Base-by-base conservation (phyloP, 2,888 invertebrate genomes). In the Phaonia tiefii region DNA sequence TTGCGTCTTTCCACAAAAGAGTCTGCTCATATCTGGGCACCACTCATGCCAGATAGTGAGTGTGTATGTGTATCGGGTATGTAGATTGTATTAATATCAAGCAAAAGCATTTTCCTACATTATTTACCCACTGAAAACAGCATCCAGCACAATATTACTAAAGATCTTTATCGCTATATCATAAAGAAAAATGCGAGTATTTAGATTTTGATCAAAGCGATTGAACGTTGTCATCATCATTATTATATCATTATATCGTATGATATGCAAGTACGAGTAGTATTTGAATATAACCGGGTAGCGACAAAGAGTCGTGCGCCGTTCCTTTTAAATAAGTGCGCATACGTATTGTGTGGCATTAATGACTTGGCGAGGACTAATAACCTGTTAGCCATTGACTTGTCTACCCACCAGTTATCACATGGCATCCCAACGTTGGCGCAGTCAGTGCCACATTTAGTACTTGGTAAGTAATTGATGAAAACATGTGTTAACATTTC, bases 191-290 rank as follows among this genome's bases (percentile, higher is more conserved):
- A 66, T 39, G 42, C 54, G 20, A 20, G 54, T 17, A 75, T 66
- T 75, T 75, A 67, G 74, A n/a, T n/a, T 75, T 80, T 75, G 71
- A 63, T 67, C 46, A 75, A 67, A 78, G 56, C 81, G 78, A 72
- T 81, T 78, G 77, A 81, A 78, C 75, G 69, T 81, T 81, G 81
- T 78, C 78, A 72, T 81, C 73, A 66, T 70, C 67, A 51, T 73
- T 66, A 66, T 63, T 65, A 25, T 49, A 44, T 63, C 39, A 66
- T 71, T 44, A 60, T n/a, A n/a, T n/a, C n/a, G n/a, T n/a, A n/a
- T n/a, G n/a, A n/a, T n/a, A n/a, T 11, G 51, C 58, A 63, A 20
- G 8, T 31, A 26, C 3, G 26, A 54, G 26, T 71, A 37, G 60
- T 69, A 58, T 22, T 63, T 72, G 17, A 60, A 56, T 42, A 42